Conservation (phyloP, 2,113 vertebrate species). For the Chelonoidis abingdonii region DNA sequence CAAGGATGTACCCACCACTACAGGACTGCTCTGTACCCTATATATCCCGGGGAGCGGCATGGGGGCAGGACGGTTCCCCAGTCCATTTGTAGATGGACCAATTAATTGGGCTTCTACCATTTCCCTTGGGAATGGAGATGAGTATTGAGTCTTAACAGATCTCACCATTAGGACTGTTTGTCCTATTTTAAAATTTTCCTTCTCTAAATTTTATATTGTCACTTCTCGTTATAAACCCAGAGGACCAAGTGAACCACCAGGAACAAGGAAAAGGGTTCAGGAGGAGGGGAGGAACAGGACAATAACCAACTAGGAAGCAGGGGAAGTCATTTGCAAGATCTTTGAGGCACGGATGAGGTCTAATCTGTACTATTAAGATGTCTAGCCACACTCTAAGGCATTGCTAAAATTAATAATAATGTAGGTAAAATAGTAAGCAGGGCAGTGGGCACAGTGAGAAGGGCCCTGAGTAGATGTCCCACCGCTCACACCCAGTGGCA, state of each 20-base stretch:
- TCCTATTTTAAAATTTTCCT: neutral
- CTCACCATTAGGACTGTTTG: neutral
- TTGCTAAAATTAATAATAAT: neutral
- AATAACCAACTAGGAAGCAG: neutral
- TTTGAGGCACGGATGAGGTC: neutral
- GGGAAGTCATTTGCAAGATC: neutral
- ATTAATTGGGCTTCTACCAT: neutral
- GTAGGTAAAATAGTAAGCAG: neutral
- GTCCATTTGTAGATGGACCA: neutral
- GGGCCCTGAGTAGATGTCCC: neutral
- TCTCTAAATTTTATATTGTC: neutral
- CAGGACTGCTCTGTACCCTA: neutral
- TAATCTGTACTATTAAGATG: neutral
- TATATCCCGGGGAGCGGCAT: no score
- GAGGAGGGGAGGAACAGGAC: neutral
- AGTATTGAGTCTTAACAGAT: neutral
- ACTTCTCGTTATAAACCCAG: neutral
- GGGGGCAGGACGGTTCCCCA: neutral
- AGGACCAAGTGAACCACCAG: neutral
- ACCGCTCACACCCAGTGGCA: neutral
- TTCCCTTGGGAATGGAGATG: neutral
- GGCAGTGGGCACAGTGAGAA: neutral
- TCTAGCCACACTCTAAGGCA: neutral
- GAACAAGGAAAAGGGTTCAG: neutral
- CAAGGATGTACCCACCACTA: neutral